These are phyloP conservation scores for Galagoides demidoff DNA, from an alignment of 2,797 vertebrate species.

Conservation along the genomic window DNA sequence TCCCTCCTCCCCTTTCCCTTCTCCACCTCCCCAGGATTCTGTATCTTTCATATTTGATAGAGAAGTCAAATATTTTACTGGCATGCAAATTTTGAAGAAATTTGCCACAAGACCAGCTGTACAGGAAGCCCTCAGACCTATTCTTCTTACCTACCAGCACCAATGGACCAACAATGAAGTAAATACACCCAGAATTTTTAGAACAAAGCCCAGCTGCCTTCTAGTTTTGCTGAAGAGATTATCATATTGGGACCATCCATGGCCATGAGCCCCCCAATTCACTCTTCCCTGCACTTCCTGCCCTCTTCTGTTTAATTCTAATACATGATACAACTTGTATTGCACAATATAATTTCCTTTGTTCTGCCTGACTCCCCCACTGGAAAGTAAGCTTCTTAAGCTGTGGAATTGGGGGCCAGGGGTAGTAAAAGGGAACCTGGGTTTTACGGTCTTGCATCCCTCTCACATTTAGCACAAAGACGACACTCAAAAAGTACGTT, in stretches of 20 bases:
- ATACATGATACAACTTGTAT: not conserved
- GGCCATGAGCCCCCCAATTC: not conserved
- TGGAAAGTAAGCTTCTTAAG: not conserved
- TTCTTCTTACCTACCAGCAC: too few species aligned
- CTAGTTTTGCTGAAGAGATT: not conserved
- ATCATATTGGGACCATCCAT: not conserved
- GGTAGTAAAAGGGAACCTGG: not conserved
- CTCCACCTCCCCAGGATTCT: too few species aligned
- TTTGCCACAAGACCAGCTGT: too few species aligned
- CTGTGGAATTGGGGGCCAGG: not conserved
- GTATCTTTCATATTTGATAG: too few species aligned
- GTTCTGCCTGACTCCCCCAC: not conserved
- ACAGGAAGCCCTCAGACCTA: too few species aligned
- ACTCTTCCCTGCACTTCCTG: not conserved
- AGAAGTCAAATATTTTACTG: too few species aligned
- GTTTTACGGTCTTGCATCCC: not conserved
- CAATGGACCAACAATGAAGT: too few species aligned
- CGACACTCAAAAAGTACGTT: not conserved
- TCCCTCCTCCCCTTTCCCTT: too few species aligned
- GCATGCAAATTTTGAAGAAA: too few species aligned
- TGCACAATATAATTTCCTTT: not conserved
- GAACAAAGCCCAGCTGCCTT: too few species aligned
- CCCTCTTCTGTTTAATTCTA: not conserved
- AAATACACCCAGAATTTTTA: too few species aligned
- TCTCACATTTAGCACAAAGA: not conserved